phyloP scores from a whole-genome alignment of 37 sponge, comb jelly and placozoan species.

The Agelas oroides region DNA sequence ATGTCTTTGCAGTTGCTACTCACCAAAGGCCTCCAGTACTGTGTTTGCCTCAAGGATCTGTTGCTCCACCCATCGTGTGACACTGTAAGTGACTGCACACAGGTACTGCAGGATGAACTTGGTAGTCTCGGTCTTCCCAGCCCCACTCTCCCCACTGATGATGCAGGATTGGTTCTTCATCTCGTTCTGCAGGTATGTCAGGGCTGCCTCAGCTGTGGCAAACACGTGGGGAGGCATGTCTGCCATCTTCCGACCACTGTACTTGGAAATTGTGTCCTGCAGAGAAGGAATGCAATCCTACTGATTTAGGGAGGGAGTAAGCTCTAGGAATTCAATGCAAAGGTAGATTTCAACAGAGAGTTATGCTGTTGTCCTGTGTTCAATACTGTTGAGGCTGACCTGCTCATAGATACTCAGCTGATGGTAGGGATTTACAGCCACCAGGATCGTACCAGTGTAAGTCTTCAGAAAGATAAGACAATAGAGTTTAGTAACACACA shows the following conservation, averaged over 20 bases:
- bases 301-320: no score
- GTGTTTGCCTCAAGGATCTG: slow-evolving; percentile 96
- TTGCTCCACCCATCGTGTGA: slow-evolving; percentile 90
- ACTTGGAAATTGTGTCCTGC: slow-evolving; percentile 77
- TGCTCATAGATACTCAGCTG: slow-evolving; percentile 83
- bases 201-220: slow-evolving; percentile 90
- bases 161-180: slow-evolving; percentile 91
- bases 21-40: slow-evolving; percentile 95
- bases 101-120: slow-evolving; percentile 96
- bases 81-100: slow-evolving; percentile 88
- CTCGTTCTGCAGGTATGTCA: slow-evolving; percentile 68
- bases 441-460: slow-evolving; percentile 92
- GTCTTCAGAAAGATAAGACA: slow-evolving; percentile 64
- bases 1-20: not conserved
- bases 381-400: slow-evolving; percentile 30
- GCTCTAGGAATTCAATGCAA: no score
- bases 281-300: no score
- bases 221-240: slow-evolving; percentile 93
- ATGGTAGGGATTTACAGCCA: slow-evolving; percentile 95
- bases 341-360: no score
- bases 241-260: slow-evolving; percentile 81
- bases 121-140: slow-evolving; percentile 97
- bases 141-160: slow-evolving; percentile 97
- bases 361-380: no score
- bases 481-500: no score